Percentiles rank a stretch among this genome's conserved stretches.
Conservation (phyloP, 2,797 vertebrate genomes). For the Peromyscus aztecus region DNA sequence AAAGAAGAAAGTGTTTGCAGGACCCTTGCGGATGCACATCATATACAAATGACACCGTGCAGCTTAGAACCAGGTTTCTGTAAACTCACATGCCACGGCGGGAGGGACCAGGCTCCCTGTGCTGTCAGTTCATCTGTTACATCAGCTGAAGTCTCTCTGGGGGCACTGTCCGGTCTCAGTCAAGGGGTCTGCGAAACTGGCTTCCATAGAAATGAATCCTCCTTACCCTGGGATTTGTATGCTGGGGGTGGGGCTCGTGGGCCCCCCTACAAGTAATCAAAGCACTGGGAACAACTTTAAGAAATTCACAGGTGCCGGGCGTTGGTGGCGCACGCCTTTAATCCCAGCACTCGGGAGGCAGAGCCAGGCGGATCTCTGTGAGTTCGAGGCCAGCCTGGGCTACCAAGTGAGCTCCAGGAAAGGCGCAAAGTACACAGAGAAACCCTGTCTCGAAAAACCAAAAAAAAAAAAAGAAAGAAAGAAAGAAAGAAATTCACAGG, state of each 20-base stretch:
- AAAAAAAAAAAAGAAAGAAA: too few species aligned
- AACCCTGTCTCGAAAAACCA: too few species aligned
- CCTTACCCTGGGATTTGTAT: neutral
- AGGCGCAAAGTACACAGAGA: too few species aligned
- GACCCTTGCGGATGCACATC: neutral
- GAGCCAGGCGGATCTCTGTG: too few species aligned
- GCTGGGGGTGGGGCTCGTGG: neutral
- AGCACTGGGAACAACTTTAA: neutral
- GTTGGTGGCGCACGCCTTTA: too few species aligned
- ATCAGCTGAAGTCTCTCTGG: neutral
- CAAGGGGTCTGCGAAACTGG: neutral
- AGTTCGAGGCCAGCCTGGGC: too few species aligned
- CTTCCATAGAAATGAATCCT: neutral
- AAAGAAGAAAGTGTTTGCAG: neutral
- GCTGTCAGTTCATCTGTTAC: neutral
- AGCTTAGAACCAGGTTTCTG: neutral
- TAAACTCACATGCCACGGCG: neutral
- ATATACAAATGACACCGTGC: neutral
- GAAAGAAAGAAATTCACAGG: neutral
- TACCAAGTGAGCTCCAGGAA: too few species aligned
- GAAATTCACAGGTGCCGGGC: neutral
- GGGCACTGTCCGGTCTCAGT: neutral
- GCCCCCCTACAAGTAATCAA: neutral
- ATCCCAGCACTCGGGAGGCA: too few species aligned
- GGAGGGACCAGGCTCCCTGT: too few species aligned